Evolutionary conservation across 37 sponge, comb jelly and placozoan species (phyloP), one percentile per base, ranked within the genome.

Genomic region (Petrosia ficiformis): DNA sequence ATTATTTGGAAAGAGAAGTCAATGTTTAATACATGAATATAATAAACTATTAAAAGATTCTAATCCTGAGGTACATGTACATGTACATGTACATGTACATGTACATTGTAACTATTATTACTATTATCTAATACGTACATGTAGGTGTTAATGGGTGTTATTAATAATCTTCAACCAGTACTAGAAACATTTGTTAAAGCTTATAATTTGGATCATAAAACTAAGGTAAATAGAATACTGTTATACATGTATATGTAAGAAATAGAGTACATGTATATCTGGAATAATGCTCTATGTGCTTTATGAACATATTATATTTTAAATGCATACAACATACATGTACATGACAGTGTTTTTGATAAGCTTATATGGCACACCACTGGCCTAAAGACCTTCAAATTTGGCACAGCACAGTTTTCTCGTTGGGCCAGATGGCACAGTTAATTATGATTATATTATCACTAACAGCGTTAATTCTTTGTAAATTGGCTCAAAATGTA

Each of bases 11-110:
- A 34, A 78, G 2, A 48, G 70, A 34, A 25, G 79, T 38, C 21
- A 68, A 24, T 57, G 14, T 14, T 39, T 78, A 32, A 34, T 38
- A n/a, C 1, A 4, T 25, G 30, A 67, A 32, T 88, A 74, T 34
- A 78, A 77, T 59, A 67, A 32, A 21, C 71, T 88, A 28, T 76
- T 88, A 24, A 78, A 40, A 32, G 83, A 82, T 43, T 22, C 42
- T 1, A 72, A 76, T 6, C 41, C 19, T 30, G 89, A 88, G 83
- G 89, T 88, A 74, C 59, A 40, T 80, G 30, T 64, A 39, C 33
- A 36, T 36, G 39, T 36, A 21, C 39, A 36, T 59, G 38, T 75
- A 8, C 16, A 28, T 75, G 76, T 31, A n/a, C n/a, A n/a, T n/a
- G n/a, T n/a, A n/a, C n/a, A n/a, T n/a, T n/a, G n/a, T n/a, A n/a